Evolutionary conservation across 53 echinoderm and acorn worm genomes (phyloP).

Genomic region (Mesocentrotus franciscanus): DNA sequence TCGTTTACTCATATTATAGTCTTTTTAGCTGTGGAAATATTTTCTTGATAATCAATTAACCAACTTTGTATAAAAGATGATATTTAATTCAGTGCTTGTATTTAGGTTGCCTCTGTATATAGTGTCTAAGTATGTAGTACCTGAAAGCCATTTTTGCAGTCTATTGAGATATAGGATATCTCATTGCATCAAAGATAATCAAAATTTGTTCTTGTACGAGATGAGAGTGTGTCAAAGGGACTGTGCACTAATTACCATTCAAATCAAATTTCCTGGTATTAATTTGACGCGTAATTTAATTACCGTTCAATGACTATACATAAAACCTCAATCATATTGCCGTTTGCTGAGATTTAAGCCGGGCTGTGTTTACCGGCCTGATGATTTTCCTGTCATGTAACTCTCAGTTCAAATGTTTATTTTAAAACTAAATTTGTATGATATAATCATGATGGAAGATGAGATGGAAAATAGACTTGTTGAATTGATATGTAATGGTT

Average conservation of each 20-base stretch:
- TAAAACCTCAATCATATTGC: neutral
- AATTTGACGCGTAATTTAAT: neutral
- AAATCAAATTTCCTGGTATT: slow-evolving; percentile 4
- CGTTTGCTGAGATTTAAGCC: neutral
- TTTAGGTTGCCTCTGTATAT: neutral
- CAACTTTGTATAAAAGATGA: neutral
- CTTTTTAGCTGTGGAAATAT: too few species aligned
- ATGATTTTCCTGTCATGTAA: neutral
- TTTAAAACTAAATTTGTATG: neutral
- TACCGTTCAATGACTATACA: neutral
- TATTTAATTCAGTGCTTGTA: neutral
- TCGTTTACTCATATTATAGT: too few species aligned
- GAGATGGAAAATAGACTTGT: neutral
- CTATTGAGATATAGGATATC: neutral
- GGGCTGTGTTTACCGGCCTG: neutral
- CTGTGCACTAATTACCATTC: neutral
- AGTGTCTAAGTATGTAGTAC: too few species aligned
- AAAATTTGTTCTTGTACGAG: neutral
- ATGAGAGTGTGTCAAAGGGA: neutral
- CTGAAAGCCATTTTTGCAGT: neutral
- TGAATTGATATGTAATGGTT: neutral
- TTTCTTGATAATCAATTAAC: too few species aligned
- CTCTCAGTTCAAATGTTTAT: neutral
- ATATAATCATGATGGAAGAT: neutral
- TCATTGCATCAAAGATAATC: neutral